Percentiles rank a stretch among this genome's conserved stretches.
These are phyloP conservation scores for Rutilus rutilus DNA, from an alignment of 2,113 vertebrate species.

Conservation along the genomic window DNA sequence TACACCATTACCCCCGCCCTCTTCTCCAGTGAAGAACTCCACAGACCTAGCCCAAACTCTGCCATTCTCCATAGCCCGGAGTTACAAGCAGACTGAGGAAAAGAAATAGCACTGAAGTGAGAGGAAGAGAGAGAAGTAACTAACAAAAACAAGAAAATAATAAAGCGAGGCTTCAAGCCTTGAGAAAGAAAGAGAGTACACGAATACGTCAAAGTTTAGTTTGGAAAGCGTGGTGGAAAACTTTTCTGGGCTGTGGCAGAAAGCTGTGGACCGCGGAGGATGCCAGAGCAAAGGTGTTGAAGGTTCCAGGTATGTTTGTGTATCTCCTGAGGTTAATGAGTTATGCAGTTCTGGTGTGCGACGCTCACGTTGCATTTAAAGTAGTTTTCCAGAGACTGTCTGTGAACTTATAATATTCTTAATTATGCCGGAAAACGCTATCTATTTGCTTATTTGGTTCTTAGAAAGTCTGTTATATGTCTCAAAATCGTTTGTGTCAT, in stretches of 20 bases:
- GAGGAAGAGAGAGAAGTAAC: slow-evolving; percentile 52
- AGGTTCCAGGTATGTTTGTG: slow-evolving; percentile 71
- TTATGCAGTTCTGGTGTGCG: not conserved
- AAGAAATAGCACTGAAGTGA: slow-evolving; percentile 56
- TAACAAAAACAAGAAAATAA: not conserved
- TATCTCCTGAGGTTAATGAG: not conserved
- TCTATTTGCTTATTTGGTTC: not conserved
- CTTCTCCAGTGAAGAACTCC: slow-evolving; percentile 68
- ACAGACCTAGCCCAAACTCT: slow-evolving; percentile 66
- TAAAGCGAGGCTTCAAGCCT: slow-evolving; percentile 3
- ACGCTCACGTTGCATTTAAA: not conserved
- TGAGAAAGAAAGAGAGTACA: slow-evolving; percentile 60
- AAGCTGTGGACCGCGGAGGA: slow-evolving; percentile 71
- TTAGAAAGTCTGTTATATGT: not conserved
- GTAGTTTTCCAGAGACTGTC: not conserved
- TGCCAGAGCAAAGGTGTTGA: slow-evolving; percentile 73
- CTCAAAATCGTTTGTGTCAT: not conserved
- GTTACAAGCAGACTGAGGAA: slow-evolving; percentile 63
- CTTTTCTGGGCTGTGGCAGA: slow-evolving; percentile 70
- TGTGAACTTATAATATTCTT: not conserved
- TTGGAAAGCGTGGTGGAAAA: slow-evolving; percentile 61
- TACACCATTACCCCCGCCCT: slow-evolving; percentile 69
- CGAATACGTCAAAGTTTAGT: slow-evolving; percentile 60
- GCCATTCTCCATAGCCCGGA: slow-evolving; percentile 77
- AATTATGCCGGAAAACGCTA: not conserved